phyloP scores from a whole-genome alignment of 1,140 invertebrate genomes.

The Hyphantria cunea region DNA sequence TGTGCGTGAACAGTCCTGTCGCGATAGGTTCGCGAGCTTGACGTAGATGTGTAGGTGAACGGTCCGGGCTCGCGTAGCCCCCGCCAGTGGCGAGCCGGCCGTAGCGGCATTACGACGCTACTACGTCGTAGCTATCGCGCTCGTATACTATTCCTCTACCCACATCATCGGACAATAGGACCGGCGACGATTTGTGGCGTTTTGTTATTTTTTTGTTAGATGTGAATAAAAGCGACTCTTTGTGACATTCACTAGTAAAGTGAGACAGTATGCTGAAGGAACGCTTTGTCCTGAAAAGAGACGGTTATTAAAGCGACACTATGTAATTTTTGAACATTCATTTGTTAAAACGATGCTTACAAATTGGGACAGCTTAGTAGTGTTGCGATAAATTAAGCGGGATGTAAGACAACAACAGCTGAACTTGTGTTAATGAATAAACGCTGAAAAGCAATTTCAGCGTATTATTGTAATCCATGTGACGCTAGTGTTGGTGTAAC shows the following conservation, averaged over 20 bases:
- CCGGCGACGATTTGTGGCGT: constrained; percentile 60
- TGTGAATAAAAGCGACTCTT: constrained; percentile 56
- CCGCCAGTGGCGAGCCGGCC: constrained; percentile 70
- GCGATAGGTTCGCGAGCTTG: constrained; percentile 36
- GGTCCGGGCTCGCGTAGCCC: constrained; percentile 71
- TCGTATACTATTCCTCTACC: constrained; percentile 37
- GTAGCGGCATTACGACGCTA: constrained; percentile 65
- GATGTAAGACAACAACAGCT: constrained; percentile 31
- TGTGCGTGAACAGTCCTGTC: constrained; percentile 53
- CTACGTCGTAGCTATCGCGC: constrained; percentile 58
- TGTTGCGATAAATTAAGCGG: constrained; percentile 42
- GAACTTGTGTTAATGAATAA: constrained; percentile 37
- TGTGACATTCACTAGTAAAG: constrained; percentile 53
- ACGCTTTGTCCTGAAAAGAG: constrained; percentile 49
- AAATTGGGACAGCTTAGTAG: constrained; percentile 46
- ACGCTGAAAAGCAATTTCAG: constrained; percentile 30
- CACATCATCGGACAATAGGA: constrained; percentile 67
- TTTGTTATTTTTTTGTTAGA: constrained; percentile 69
- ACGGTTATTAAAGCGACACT: constrained; percentile 46
- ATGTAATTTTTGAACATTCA: constrained; percentile 60
- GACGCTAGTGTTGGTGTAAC: constrained; percentile 50
- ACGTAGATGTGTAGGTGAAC: constrained; percentile 53
- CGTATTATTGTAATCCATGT: constrained; percentile 41
- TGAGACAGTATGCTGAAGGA: constrained; percentile 57
- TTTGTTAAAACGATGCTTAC: constrained; percentile 44